These are phyloP conservation scores for Neoarius graeffei DNA, from an alignment of 2,113 vertebrate species.

Conservation along the genomic window DNA sequence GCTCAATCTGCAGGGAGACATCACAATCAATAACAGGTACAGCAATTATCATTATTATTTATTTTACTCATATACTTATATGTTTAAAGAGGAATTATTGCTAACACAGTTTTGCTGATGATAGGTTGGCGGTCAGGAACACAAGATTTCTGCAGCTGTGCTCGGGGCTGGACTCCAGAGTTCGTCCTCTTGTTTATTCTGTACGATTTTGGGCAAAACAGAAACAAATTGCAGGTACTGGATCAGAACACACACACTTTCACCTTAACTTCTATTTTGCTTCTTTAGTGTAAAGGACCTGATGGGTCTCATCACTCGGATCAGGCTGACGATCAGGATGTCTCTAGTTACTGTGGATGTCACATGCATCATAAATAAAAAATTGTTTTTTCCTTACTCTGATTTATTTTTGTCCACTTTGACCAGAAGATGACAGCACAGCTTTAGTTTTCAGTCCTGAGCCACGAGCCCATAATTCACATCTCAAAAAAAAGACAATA, in stretches of 20 bases:
- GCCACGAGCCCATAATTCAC: too few relatives aligned
- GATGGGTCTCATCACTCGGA: too few relatives aligned
- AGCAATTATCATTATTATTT: neutral
- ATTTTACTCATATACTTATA: neutral
- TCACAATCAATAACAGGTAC: constrained; percentile 89
- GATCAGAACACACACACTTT: neutral
- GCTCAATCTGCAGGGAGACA: constrained; percentile 83
- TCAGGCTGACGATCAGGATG: too few relatives aligned
- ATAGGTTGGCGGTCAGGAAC: constrained; percentile 86
- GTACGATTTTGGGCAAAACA: constrained; percentile 87
- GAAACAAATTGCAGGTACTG: constrained; percentile 81
- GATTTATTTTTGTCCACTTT: neutral
- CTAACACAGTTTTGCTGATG: neutral
- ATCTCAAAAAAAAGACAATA: too few relatives aligned
- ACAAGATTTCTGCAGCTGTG: constrained; percentile 86
- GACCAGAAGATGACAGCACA: neutral
- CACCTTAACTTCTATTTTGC: neutral
- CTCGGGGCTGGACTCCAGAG: constrained; percentile 77
- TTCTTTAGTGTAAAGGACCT: too few relatives aligned
- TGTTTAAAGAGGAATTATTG: neutral
- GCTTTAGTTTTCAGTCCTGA: neutral
- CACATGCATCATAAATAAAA: too few relatives aligned
- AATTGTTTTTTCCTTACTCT: neutral
- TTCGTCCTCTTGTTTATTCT: constrained; percentile 81
- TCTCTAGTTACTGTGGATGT: too few relatives aligned